Evolutionary conservation across 1,140 invertebrate genomes (phyloP).

Genomic region (Protaetia brevitarsis): DNA sequence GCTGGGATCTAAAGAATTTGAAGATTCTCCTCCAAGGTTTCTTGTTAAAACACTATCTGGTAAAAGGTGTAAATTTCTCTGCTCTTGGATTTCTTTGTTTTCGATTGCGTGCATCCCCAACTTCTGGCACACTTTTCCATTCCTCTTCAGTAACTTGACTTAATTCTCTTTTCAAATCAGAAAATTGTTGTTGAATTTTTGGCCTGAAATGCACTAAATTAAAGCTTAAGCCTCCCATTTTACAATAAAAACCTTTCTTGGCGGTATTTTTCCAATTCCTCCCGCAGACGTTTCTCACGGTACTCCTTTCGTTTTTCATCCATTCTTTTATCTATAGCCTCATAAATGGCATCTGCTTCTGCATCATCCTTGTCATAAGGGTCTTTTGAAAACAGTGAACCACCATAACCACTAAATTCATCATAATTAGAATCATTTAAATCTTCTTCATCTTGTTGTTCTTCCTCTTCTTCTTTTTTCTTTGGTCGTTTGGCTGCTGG

Average conservation of each 20-base stretch:
- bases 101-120: conserved; percentile 97
- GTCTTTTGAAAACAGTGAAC: conserved; percentile 97
- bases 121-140: conserved; percentile 97
- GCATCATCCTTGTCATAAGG: conserved; percentile 99
- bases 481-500: conserved; percentile 89
- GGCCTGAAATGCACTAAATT: conserved; percentile 53
- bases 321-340: conserved; percentile 97
- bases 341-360: conserved; percentile 98
- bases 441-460: conserved; percentile 83
- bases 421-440: conserved; percentile 99
- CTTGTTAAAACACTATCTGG: conserved; percentile 95
- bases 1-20: conserved; percentile 78
- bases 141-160: conserved; percentile 77
- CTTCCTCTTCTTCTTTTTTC: conserved; percentile 91
- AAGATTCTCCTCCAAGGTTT: conserved; percentile 81
- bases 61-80: conserved; percentile 95
- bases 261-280: conserved; percentile 95
- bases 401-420: conserved; percentile 99
- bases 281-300: conserved; percentile 74
- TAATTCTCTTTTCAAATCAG: conserved; percentile 93
- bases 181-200: conserved; percentile 99
- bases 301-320: conserved; percentile 99
- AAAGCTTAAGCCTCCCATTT: neutral
- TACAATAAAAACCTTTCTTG: conserved; percentile 77
- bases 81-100: conserved; percentile 92